Percentiles rank a stretch among this genome's conserved stretches.
phyloP scores from a whole-genome alignment of 2,797 vertebrate genomes.

The Erithacus rubecula region DNA sequence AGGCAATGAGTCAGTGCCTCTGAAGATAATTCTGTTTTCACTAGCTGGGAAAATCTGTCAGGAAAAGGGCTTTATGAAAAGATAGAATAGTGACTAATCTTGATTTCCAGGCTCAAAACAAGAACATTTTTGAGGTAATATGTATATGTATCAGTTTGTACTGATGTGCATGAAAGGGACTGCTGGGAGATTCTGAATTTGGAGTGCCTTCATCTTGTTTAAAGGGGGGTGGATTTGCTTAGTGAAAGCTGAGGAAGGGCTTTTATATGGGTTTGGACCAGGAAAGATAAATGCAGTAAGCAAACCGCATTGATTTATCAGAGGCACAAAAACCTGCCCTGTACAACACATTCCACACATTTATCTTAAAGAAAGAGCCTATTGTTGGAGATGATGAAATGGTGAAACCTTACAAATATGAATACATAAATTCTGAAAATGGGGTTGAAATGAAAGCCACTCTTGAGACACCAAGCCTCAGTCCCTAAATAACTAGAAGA shows the following conservation, averaged over 20 bases:
- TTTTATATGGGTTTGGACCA: background rate
- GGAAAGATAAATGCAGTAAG: too few relatives aligned
- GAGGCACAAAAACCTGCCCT: background rate
- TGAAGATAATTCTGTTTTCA: background rate
- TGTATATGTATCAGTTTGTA: fast-evolving
- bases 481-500: too few relatives aligned
- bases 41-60: background rate
- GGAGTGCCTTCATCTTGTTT: background rate
- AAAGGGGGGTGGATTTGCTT: background rate
- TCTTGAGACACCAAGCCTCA: too few relatives aligned
- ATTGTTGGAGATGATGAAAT: too few relatives aligned
- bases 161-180: background rate
- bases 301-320: too few relatives aligned
- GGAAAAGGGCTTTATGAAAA: background rate
- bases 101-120: background rate
- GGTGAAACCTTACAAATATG: too few relatives aligned
- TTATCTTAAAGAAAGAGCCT: background rate
- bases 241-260: background rate
- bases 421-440: too few relatives aligned
- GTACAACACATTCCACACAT: background rate
- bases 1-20: background rate
- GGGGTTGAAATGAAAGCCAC: too few relatives aligned
- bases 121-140: background rate
- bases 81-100: background rate
- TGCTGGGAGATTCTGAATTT: background rate